Percentiles rank a stretch among this genome's conserved stretches.
Evolutionary conservation across 2,797 vertebrate genomes (phyloP).

Genomic region (Perodicticus potto): DNA sequence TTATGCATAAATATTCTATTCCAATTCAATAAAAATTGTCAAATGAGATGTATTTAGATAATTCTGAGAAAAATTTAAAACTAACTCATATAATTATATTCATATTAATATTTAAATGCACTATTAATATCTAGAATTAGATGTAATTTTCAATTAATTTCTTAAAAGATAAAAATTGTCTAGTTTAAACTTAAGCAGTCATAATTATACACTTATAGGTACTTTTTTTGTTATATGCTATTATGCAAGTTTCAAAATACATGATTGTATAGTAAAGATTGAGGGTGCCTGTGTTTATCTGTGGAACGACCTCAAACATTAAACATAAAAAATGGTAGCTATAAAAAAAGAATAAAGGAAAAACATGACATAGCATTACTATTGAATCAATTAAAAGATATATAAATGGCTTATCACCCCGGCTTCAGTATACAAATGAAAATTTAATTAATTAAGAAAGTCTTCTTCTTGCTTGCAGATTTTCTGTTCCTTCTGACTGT

Average conservation of each 20-base stretch:
- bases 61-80: not conserved
- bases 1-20: not conserved
- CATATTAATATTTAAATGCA: not conserved
- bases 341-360: not conserved
- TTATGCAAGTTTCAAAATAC: not conserved
- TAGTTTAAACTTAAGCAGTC: not conserved
- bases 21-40: not conserved
- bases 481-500: constrained; percentile 61
- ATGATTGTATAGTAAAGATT: not conserved
- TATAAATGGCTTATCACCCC: constrained; percentile 29
- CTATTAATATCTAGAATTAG: not conserved
- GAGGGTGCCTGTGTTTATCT: not conserved
- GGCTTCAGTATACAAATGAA: constrained; percentile 16
- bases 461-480: constrained; percentile 62
- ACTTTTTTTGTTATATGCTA: not conserved
- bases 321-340: not conserved
- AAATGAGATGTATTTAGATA: not conserved
- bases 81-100: not conserved
- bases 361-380: not conserved
- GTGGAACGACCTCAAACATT: not conserved
- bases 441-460: constrained; percentile 38
- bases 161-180: not conserved
- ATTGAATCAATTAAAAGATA: not conserved
- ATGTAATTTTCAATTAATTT: not conserved
- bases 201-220: not conserved